These are phyloP conservation scores for Tauraco erythrolophus DNA, from an alignment of 2,113 vertebrate species.

Conservation along the genomic window DNA sequence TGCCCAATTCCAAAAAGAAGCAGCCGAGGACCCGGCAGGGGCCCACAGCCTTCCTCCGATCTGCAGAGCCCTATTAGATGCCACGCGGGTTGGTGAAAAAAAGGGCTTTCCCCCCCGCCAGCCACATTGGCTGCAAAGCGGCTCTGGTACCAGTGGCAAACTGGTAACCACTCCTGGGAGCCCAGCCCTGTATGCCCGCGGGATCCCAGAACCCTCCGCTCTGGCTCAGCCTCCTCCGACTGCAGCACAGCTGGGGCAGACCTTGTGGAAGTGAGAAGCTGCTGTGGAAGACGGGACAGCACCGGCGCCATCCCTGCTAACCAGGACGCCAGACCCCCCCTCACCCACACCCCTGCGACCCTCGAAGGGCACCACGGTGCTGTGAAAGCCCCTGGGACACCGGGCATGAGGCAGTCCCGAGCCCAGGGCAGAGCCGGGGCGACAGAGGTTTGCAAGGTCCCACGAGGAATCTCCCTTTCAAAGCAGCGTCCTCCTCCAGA, in stretches of 20 bases:
- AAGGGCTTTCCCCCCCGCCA: too few species aligned
- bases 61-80: accelerated
- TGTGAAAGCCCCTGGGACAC: accelerated
- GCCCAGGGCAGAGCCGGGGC: neutral
- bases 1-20: neutral
- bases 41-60: too few species aligned
- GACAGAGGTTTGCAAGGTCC: neutral
- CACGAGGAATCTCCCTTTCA: accelerated
- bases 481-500: neutral
- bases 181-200: accelerated
- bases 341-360: accelerated
- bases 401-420: accelerated
- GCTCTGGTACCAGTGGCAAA: neutral
- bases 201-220: neutral
- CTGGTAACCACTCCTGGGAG: accelerated
- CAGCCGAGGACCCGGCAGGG: accelerated
- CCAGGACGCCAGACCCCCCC: neutral
- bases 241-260: neutral
- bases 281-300: neutral
- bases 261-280: accelerated
- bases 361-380: accelerated
- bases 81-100: too few species aligned
- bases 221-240: neutral
- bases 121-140: accelerated
- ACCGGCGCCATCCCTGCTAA: too few species aligned